A percentile compares a stretch with the other conserved stretches of the same genome.
Conservation (phyloP, 1,140 invertebrate species). For the Papilio helenus region DNA sequence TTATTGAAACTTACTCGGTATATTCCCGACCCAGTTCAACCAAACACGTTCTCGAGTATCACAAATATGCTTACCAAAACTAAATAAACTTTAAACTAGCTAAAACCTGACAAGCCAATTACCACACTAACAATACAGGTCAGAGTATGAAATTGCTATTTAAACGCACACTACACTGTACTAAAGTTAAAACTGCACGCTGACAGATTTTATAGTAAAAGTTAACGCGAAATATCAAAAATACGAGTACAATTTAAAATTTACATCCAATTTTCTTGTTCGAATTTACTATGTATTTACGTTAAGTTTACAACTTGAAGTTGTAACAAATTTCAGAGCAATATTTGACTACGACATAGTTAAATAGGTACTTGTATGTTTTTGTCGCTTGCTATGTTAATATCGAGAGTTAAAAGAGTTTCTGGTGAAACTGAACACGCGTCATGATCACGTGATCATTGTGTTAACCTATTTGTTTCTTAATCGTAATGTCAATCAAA, state of each 20-base stretch:
- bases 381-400: not conserved
- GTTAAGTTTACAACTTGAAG: not conserved
- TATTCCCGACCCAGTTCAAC: too few relatives aligned
- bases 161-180: not conserved
- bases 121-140: not conserved
- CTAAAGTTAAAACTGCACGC: not conserved
- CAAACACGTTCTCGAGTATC: not conserved
- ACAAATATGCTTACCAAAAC: not conserved
- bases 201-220: not conserved
- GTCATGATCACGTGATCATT: too few relatives aligned
- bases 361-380: too few relatives aligned
- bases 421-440: too few relatives aligned
- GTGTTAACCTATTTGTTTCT: too few relatives aligned
- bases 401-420: too few relatives aligned
- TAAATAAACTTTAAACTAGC: not conserved
- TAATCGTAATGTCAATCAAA: too few relatives aligned
- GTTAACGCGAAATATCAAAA: not conserved
- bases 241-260: not conserved
- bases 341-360: not conserved
- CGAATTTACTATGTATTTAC: not conserved
- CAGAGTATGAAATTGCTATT: slow-evolving; percentile 2
- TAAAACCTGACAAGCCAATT: not conserved
- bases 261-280: slow-evolving; percentile 8
- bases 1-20: too few relatives aligned
- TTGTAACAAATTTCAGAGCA: not conserved